phyloP scores from a whole-genome alignment of 1,140 invertebrate species.

The Bombus turneri region DNA sequence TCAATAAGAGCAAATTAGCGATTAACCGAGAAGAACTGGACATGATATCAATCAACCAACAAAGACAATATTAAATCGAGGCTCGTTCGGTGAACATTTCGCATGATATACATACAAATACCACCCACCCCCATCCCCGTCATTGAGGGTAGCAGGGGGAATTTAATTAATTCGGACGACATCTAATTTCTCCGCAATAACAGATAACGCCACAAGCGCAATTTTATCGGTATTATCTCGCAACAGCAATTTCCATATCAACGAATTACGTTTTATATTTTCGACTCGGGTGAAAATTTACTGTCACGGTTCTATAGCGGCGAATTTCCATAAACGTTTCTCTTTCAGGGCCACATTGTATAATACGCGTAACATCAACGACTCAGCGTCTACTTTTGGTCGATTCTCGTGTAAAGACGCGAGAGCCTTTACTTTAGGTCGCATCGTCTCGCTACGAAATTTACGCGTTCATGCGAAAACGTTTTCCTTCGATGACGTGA shows the following conservation, averaged over 20 bases:
- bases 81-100: not conserved
- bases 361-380: not conserved
- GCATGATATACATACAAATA: not conserved
- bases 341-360: not conserved
- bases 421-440: not conserved
- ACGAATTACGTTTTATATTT: slow-evolving; percentile 32
- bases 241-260: slow-evolving; percentile 24
- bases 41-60: not conserved
- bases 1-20: not conserved
- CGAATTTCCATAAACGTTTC: not conserved
- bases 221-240: slow-evolving; percentile 23
- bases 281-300: not conserved
- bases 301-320: not conserved
- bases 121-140: not conserved
- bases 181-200: slow-evolving; percentile 43
- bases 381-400: not conserved
- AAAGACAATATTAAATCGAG: not conserved
- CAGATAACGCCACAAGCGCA: slow-evolving; percentile 16
- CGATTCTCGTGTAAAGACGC: not conserved
- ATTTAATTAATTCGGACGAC: slow-evolving; percentile 43
- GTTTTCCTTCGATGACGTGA: not conserved
- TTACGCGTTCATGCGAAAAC: not conserved
- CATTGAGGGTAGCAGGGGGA: not conserved
- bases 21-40: not conserved
- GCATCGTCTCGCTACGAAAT: not conserved